Conservation (phyloP, 1,140 invertebrate species). For the Pentalonia nigronervosa region DNA sequence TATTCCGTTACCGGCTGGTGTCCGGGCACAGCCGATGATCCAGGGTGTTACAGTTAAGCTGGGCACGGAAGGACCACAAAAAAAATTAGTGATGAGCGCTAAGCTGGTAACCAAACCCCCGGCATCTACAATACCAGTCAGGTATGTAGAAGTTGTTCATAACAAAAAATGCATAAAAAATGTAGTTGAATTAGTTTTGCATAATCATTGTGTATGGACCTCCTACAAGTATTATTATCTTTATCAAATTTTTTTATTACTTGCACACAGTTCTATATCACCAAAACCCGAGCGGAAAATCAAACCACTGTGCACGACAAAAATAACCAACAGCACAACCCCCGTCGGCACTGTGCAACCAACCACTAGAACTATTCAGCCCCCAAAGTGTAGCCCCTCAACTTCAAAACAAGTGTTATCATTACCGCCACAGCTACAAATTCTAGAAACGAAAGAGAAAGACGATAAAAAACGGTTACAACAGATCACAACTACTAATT, state of each 20-base stretch:
- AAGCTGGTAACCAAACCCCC: constrained; percentile 74
- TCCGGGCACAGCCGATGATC: constrained; percentile 68
- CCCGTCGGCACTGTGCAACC: constrained; percentile 68
- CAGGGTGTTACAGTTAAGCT: constrained; percentile 75
- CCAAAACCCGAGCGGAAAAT: constrained; percentile 61
- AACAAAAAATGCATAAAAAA: neutral
- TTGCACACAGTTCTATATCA: constrained; percentile 37
- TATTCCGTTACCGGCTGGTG: constrained; percentile 69
- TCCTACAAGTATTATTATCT: neutral
- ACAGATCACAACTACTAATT: neutral
- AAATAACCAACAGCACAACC: constrained; percentile 9
- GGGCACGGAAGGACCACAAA: constrained; percentile 72
- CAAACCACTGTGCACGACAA: constrained; percentile 58
- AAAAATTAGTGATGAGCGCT: constrained; percentile 72
- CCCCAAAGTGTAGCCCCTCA: constrained; percentile 37
- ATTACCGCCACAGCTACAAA: neutral
- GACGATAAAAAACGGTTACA: constrained; percentile 24
- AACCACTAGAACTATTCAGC: constrained; percentile 64
- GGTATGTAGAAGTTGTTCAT: constrained; percentile 30
- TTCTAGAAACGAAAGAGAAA: neutral
- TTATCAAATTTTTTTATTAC: neutral
- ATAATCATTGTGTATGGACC: neutral
- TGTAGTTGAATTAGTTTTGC: neutral
- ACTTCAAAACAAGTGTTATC: constrained; percentile 46
- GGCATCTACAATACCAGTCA: constrained; percentile 60